These are phyloP conservation scores for Pseudomyrmex pallidus DNA, from an alignment of 1,140 invertebrate genomes.

Conservation along the genomic window DNA sequence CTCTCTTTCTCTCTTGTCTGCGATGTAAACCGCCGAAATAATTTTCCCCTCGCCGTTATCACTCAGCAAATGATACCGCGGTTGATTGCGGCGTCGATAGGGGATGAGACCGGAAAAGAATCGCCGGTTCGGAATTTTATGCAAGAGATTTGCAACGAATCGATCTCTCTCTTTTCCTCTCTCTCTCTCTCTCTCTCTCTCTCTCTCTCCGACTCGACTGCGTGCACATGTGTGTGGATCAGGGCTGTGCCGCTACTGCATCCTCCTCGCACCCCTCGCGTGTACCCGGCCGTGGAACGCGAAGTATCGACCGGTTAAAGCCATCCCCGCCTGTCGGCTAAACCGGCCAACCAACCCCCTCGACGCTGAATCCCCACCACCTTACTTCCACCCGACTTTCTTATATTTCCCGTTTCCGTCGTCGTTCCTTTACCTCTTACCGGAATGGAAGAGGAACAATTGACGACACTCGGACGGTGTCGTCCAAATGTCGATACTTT, in stretches of 20 bases:
- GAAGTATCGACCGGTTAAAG: constrained; percentile 74
- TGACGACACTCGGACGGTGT: background rate
- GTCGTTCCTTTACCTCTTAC: background rate
- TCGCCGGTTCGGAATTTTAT: constrained; percentile 9
- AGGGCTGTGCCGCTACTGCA: constrained; percentile 52
- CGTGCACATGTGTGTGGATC: constrained; percentile 20
- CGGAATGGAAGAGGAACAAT: background rate
- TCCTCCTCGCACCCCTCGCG: constrained; percentile 20
- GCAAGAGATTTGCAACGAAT: background rate
- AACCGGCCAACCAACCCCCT: constrained; percentile 69
- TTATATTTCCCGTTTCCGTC: constrained; percentile 55
- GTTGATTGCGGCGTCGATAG: background rate
- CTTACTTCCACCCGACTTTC: constrained; percentile 59
- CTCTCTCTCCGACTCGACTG: background rate
- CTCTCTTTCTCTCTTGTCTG: too few species aligned
- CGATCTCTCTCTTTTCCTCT: background rate
- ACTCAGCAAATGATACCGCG: background rate
- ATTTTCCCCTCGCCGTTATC: background rate
- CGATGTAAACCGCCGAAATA: background rate
- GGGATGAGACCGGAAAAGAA: background rate
- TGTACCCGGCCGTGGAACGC: constrained; percentile 53
- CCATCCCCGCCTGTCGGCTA: constrained; percentile 65
- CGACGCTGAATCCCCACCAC: constrained; percentile 9
- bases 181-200: too few species aligned
- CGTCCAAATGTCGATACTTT: constrained; percentile 15